Conservation (phyloP, 2,113 vertebrate species). For the Thymallus thymallus region DNA sequence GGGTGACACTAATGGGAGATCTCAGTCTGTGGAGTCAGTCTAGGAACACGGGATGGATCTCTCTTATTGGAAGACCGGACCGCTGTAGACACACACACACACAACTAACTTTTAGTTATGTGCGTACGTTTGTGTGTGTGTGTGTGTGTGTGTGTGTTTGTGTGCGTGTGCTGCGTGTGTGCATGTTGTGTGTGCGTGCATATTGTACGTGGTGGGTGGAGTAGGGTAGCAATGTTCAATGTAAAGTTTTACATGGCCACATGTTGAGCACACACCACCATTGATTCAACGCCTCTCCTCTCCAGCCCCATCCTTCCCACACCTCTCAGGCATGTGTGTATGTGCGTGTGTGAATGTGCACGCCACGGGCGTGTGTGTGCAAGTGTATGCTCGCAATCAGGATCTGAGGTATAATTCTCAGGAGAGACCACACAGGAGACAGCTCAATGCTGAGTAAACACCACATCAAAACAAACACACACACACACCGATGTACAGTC, state of each 20-base stretch:
- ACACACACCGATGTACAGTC: background rate
- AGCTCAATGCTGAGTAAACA: conserved; percentile 73
- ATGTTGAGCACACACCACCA: conserved; percentile 20
- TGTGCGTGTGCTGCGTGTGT: background rate
- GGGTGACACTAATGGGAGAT: conserved; percentile 50
- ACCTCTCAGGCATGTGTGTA: conserved; percentile 8
- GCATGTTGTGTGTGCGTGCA: background rate
- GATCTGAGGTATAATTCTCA: conserved; percentile 61
- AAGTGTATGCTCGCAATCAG: conserved; percentile 40
- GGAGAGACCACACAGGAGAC: conserved; percentile 73
- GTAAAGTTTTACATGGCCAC: conserved; percentile 27
- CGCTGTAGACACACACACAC: background rate
- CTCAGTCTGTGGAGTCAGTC: conserved; percentile 10
- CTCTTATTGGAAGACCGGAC: background rate
- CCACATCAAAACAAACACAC: conserved; percentile 62
- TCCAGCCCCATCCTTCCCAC: conserved; percentile 21
- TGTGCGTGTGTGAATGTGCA: conserved; percentile 37
- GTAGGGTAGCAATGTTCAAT: background rate
- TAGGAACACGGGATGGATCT: background rate
- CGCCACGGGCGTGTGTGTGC: conserved; percentile 37
- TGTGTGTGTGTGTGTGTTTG: conserved; percentile 38
- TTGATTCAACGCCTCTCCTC: background rate
- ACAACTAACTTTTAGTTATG: background rate
- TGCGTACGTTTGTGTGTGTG: background rate
- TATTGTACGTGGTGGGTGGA: conserved; percentile 4